Conservation (phyloP, 2,113 vertebrate genomes). For the Perca flavescens region DNA sequence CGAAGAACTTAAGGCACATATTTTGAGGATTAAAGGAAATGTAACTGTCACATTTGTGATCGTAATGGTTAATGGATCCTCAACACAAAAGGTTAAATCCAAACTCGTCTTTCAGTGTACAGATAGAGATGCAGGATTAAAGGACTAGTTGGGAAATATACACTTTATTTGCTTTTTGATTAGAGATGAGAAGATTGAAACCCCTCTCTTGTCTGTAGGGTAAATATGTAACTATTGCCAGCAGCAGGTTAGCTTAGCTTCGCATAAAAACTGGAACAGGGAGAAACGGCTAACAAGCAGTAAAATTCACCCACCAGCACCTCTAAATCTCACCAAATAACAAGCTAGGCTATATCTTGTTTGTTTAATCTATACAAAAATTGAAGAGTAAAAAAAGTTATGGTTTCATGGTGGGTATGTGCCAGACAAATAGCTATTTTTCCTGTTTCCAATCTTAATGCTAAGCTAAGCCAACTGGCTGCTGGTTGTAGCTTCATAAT, state of each 20-base stretch:
- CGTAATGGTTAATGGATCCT: neutral
- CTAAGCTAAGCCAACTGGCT: neutral
- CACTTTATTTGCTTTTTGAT: neutral
- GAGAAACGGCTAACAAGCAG: neutral
- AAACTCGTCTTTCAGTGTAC: neutral
- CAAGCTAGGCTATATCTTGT: neutral
- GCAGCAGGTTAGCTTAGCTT: neutral
- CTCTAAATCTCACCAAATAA: neutral
- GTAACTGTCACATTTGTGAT: slow-evolving; percentile 36
- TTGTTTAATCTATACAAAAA: neutral
- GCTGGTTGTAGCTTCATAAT: neutral
- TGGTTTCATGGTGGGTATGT: neutral
- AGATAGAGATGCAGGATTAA: neutral
- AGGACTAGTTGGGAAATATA: neutral
- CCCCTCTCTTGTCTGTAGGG: neutral
- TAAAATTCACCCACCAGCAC: neutral
- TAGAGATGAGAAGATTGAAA: neutral
- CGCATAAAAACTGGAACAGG: neutral
- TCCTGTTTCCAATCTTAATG: neutral
- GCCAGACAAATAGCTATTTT: neutral
- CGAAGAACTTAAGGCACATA: neutral
- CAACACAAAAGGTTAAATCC: neutral
- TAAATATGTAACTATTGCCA: neutral
- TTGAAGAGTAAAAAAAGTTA: neutral
- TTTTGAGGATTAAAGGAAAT: neutral